These are phyloP conservation scores for Lamprologus lemairii DNA, from an alignment of 2,113 vertebrate genomes.

Conservation along the genomic window DNA sequence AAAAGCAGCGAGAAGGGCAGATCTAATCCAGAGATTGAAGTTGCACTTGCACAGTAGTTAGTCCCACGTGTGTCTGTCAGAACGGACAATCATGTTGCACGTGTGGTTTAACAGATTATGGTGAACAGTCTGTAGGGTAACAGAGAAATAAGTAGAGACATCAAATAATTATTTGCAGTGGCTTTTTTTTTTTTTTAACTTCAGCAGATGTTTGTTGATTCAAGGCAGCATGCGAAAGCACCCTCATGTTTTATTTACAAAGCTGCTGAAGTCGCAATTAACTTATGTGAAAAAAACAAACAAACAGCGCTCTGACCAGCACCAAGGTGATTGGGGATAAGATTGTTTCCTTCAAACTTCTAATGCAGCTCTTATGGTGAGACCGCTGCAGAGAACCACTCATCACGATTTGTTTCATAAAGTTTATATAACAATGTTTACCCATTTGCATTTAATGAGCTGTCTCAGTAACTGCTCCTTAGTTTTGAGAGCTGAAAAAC, in stretches of 20 bases:
- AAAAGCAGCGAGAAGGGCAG: not conserved
- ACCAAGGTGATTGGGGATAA: conserved; percentile 23
- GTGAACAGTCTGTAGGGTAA: not conserved
- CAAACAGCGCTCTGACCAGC: not conserved
- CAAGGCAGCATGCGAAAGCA: not conserved
- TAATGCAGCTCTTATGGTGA: not conserved
- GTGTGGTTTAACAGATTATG: not conserved
- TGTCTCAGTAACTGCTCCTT: not conserved
- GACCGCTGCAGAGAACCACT: not conserved
- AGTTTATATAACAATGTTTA: not conserved
- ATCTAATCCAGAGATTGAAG: conserved; percentile 32
- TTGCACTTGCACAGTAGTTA: not conserved
- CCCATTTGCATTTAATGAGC: not conserved
- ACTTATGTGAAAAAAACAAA: conserved; percentile 3
- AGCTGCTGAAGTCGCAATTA: conserved; percentile 5
- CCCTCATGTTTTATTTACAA: conserved; percentile 48
- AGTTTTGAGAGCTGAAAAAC: not conserved
- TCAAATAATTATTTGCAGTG: conserved; percentile 1
- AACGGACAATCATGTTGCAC: not conserved
- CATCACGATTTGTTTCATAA: not conserved
- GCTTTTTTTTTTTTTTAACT: conserved; percentile 1
- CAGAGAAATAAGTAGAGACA: not conserved
- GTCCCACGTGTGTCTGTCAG: conserved; percentile 4
- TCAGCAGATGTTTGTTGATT: conserved; percentile 28
- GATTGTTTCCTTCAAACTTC: conserved; percentile 1